phyloP scores from a whole-genome alignment of 1,140 invertebrate genomes.

The Drusus annulatus region DNA sequence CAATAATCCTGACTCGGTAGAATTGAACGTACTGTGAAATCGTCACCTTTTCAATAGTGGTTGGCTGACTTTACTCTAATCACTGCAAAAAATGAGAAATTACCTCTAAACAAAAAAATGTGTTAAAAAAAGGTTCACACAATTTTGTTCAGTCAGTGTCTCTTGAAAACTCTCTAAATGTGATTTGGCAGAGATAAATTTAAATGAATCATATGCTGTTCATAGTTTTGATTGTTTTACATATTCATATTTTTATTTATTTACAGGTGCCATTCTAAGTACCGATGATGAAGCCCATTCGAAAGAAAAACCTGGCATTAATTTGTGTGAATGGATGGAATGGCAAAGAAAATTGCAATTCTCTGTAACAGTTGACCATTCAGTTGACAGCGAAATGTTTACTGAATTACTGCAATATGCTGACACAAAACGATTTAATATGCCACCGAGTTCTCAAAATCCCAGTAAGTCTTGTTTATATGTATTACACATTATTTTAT shows the following conservation, averaged over 20 bases:
- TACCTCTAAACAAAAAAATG: too few species aligned
- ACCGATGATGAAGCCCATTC: not conserved
- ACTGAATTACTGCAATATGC: slow-evolving; percentile 65
- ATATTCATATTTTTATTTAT: not conserved
- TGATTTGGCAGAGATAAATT: too few species aligned
- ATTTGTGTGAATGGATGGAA: slow-evolving; percentile 65
- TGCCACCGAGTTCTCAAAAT: slow-evolving; percentile 61
- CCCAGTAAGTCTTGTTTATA: slow-evolving; percentile 60
- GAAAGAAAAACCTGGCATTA: slow-evolving; percentile 7
- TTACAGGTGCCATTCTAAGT: slow-evolving; percentile 15
- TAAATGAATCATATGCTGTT: too few species aligned
- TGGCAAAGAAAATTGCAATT: slow-evolving; percentile 67
- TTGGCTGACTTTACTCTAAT: too few species aligned
- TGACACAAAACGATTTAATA: slow-evolving; percentile 70
- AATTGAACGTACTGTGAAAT: too few species aligned
- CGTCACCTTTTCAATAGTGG: too few species aligned
- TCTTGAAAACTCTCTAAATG: too few species aligned
- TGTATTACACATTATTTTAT: not conserved
- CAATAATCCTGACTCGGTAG: too few species aligned
- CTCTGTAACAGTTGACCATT: slow-evolving; percentile 65
- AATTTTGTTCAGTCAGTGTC: too few species aligned
- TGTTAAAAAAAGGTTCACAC: too few species aligned
- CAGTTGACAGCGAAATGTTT: slow-evolving; percentile 65
- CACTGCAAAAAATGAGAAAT: too few species aligned
- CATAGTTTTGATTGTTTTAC: too few species aligned